Conservation (phyloP, 2,113 vertebrate species). For the Anhinga rufa region DNA sequence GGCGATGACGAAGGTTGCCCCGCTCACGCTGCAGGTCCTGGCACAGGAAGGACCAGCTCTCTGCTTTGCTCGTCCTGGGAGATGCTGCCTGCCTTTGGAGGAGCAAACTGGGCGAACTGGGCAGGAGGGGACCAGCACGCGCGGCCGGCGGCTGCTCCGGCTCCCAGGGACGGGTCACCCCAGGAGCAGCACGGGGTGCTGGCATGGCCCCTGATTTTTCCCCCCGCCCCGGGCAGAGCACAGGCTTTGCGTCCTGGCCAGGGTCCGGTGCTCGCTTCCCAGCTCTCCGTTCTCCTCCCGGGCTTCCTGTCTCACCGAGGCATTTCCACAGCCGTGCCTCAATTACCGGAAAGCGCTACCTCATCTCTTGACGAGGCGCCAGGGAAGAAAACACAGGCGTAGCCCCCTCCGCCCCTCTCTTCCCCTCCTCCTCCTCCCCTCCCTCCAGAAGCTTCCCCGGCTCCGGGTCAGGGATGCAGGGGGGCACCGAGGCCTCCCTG, state of each 20-base stretch:
- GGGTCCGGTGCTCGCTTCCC: neutral
- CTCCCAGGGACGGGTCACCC: rapidly evolving
- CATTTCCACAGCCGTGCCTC: slow-evolving; percentile 15
- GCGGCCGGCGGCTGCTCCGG: neutral
- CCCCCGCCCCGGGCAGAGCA: no score
- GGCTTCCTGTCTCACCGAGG: neutral
- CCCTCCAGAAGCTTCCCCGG: neutral
- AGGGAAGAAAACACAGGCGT: slow-evolving; percentile 31
- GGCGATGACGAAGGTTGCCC: neutral
- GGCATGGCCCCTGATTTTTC: rapidly evolving
- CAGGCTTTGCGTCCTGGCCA: neutral
- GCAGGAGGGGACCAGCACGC: neutral
- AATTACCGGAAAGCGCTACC: slow-evolving; percentile 55
- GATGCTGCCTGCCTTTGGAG: neutral
- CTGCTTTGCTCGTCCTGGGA: neutral
- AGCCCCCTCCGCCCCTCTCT: neutral
- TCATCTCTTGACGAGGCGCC: slow-evolving; percentile 14
- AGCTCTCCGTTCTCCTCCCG: neutral
- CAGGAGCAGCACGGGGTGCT: neutral
- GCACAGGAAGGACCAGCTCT: neutral
- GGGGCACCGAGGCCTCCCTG: neutral
- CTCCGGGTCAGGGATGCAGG: neutral
- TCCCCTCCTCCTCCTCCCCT: neutral
- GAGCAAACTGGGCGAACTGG: neutral
- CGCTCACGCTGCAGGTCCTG: no score